Evolutionary conservation across 2,797 vertebrate species (phyloP).

Genomic region (Pangasius djambal): DNA sequence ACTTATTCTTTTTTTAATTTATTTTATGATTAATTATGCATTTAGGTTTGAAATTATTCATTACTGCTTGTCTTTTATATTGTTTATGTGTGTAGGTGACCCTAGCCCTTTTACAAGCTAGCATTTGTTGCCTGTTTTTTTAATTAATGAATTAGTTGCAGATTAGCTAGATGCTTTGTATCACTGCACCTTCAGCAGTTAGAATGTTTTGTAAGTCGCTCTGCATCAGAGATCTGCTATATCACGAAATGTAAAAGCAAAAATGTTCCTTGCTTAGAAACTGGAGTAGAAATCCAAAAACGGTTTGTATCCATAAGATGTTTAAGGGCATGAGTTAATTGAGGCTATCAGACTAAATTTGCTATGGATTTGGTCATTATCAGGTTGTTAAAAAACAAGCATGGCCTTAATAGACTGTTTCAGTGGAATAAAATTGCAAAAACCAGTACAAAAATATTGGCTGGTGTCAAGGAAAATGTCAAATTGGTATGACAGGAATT

Average conservation of each 20-base stretch:
- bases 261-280: not conserved
- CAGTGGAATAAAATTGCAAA: constrained; percentile 9
- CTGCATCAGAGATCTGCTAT: not conserved
- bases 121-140: not conserved
- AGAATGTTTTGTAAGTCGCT: not conserved
- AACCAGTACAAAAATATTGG: constrained; percentile 24
- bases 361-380: constrained; percentile 16
- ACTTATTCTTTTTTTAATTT: not conserved
- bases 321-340: not conserved
- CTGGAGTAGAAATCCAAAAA: not conserved
- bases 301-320: not conserved
- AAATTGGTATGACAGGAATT: constrained; percentile 50
- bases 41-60: not conserved
- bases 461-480: constrained; percentile 37
- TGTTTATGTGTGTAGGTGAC: not conserved
- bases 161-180: not conserved
- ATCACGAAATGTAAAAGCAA: not conserved
- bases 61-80: not conserved
- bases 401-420: constrained; percentile 27
- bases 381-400: constrained; percentile 12
- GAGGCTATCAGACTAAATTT: not conserved
- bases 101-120: not conserved
- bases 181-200: not conserved
- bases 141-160: no score
- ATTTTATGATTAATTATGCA: not conserved